phyloP scores from a whole-genome alignment of 2,797 vertebrate species.

The Chaunax sp. region DNA sequence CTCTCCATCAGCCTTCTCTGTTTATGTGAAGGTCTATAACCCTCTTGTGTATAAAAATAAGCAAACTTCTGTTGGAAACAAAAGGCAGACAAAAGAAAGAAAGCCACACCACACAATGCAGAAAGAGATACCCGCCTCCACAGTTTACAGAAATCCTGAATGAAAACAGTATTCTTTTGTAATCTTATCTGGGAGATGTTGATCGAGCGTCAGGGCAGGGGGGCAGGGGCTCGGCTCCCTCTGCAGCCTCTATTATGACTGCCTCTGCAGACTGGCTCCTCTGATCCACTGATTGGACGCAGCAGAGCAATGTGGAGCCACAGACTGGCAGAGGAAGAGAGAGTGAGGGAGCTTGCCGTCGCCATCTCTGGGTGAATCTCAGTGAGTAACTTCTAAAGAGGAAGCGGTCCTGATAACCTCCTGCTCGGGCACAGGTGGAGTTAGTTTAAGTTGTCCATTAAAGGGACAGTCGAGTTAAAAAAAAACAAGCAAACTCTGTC shows the following conservation, averaged over 20 bases:
- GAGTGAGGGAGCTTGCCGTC: conserved; percentile 47
- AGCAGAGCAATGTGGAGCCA: conserved; percentile 66
- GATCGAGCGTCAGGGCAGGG: conserved; percentile 72
- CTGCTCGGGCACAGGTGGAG: conserved; percentile 69
- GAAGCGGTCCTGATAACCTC: conserved; percentile 68
- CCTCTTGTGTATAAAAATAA: conserved; percentile 64
- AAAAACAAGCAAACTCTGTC: neutral
- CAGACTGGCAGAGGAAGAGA: conserved; percentile 51
- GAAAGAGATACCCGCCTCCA: conserved; percentile 67
- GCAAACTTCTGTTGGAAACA: conserved; percentile 53
- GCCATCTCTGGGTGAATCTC: conserved; percentile 77
- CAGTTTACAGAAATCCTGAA: conserved; percentile 85
- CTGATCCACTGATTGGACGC: conserved; percentile 84
- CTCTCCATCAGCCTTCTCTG: conserved; percentile 44
- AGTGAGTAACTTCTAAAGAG: conserved; percentile 59
- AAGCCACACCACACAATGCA: conserved; percentile 46
- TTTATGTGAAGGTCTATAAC: conserved; percentile 65
- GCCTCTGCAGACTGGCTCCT: conserved; percentile 83
- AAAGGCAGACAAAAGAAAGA: conserved; percentile 59
- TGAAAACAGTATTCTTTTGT: conserved; percentile 86
- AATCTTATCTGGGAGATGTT: conserved; percentile 85
- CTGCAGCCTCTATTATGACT: conserved; percentile 85
- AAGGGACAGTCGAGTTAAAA: neutral
- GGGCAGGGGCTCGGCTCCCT: conserved; percentile 59
- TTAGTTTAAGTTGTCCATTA: conserved; percentile 11